Evolutionary conservation across 2,113 vertebrate genomes (phyloP).

Genomic region (Sceloporus tristichus): DNA sequence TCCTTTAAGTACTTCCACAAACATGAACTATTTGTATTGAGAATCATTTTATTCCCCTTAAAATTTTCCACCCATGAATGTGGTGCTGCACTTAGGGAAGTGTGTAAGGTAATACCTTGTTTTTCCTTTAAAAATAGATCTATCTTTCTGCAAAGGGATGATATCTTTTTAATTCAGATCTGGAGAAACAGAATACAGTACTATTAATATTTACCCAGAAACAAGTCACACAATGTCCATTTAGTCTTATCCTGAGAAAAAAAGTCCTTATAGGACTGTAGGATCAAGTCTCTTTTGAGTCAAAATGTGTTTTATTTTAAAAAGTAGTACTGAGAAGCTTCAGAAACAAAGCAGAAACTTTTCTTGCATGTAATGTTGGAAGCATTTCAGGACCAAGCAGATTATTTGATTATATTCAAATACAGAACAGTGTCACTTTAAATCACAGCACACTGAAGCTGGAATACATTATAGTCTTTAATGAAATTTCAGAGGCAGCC

Average conservation of each 20-base stretch:
- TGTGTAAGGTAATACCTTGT: neutral
- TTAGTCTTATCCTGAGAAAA: no score
- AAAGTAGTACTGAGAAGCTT: constrained; percentile 20
- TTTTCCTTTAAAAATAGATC: neutral
- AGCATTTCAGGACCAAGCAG: constrained; percentile 42
- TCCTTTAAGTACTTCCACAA: no score
- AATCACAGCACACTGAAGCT: neutral
- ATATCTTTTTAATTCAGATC: no score
- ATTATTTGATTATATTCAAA: constrained; percentile 25
- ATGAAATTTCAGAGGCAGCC: constrained; percentile 67
- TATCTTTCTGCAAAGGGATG: neutral
- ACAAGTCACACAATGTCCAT: neutral
- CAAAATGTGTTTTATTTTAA: constrained; percentile 37
- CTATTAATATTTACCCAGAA: neutral
- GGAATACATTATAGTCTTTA: constrained; percentile 42
- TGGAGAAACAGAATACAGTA: no score
- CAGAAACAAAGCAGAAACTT: constrained; percentile 25
- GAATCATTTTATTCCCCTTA: no score
- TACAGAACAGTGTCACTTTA: constrained; percentile 21
- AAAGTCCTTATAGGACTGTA: neutral
- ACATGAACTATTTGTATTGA: no score
- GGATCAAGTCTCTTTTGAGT: constrained; percentile 7
- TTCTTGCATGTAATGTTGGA: constrained; percentile 3
- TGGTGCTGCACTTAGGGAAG: no score
- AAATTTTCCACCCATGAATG: no score